These are phyloP conservation scores for Bubo bubo DNA, from an alignment of 2,113 vertebrate genomes.

Conservation along the genomic window DNA sequence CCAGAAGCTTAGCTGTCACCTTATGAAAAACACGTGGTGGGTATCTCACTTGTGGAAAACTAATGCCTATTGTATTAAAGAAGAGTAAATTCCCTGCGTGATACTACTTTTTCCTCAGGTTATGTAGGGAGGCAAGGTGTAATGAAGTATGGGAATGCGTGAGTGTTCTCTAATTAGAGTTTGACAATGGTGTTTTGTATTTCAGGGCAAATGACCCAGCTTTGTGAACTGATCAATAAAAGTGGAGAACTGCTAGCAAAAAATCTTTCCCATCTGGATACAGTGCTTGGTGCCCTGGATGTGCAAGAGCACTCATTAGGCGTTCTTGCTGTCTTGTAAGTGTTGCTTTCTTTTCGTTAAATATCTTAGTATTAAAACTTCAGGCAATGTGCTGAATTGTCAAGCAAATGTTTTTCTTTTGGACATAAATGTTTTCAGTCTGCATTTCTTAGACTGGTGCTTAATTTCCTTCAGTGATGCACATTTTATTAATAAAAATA, in stretches of 20 bases:
- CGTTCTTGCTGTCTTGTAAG: constrained; percentile 97
- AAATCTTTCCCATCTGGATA: constrained; percentile 97
- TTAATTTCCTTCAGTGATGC: not conserved
- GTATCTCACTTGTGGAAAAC: not conserved
- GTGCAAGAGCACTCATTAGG: constrained; percentile 97
- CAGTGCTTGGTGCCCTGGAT: constrained; percentile 95
- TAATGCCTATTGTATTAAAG: not conserved
- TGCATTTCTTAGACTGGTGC: not conserved
- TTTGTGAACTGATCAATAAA: constrained; percentile 99
- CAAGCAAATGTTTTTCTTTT: not conserved
- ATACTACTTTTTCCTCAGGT: not conserved
- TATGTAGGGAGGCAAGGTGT: not conserved
- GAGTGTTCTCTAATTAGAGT: not conserved
- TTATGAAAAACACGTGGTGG: not conserved
- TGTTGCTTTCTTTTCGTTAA: not conserved
- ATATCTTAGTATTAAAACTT: not conserved
- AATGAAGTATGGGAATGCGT: not conserved
- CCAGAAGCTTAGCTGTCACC: not conserved
- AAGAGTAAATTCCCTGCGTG: not conserved
- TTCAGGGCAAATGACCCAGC: constrained; percentile 98
- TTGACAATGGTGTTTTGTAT: constrained; percentile 3
- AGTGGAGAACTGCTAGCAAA: constrained; percentile 98
- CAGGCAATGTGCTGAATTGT: not conserved
- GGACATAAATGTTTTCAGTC: not conserved
- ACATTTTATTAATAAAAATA: not conserved